A percentile compares a stretch with the other conserved stretches of the same genome.
Conservation (phyloP, 2,113 vertebrate species). For the Craseonycteris thonglongyai region DNA sequence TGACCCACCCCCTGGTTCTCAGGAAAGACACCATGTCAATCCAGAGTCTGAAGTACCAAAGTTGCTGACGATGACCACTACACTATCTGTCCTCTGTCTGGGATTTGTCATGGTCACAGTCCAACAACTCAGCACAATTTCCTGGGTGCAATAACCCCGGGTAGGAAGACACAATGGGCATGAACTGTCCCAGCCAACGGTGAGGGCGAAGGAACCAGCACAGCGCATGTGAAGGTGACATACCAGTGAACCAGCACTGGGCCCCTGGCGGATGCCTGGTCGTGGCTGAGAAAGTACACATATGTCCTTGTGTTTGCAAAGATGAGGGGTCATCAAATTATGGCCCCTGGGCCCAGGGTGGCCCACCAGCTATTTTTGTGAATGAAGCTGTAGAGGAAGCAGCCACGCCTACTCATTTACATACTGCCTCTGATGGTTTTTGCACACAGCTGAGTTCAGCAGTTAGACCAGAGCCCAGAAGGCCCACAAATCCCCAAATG, state of each 20-base stretch:
- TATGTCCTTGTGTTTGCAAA: background rate
- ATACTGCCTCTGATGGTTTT: background rate
- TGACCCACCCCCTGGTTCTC: background rate
- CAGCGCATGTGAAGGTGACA: conserved; percentile 32
- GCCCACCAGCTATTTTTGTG: background rate
- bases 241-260: background rate
- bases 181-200: conserved; percentile 5
- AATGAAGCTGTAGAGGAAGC: background rate
- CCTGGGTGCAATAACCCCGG: background rate
- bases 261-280: background rate
- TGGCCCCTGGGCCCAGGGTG: background rate
- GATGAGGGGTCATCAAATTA: background rate
- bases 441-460: background rate
- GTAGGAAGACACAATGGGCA: background rate
- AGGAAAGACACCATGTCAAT: background rate
- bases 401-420: background rate
- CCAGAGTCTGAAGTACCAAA: background rate
- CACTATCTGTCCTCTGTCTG: background rate
- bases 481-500: background rate
- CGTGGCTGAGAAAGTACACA: conserved; percentile 24
- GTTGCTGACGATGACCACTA: background rate
- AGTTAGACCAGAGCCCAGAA: background rate
- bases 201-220: conserved; percentile 20
- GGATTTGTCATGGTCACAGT: background rate
- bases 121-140: background rate